Evolutionary conservation across 2,888 invertebrate species (phyloP), one percentile per base, ranked within the genome.

Genomic region (Chrysomela aeneicollis): DNA sequence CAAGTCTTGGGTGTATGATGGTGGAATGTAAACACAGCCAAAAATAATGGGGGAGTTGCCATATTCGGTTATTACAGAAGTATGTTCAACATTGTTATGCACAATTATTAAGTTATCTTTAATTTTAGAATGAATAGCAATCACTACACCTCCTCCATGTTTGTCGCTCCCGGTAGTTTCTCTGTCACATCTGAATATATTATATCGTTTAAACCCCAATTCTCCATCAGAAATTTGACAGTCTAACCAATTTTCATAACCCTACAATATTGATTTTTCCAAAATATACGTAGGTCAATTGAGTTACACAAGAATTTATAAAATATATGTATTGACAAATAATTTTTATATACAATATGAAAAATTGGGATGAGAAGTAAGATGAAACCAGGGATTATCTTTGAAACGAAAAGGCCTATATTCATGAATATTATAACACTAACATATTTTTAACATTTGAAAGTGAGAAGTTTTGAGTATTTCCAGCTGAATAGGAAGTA

Each of bases 121-220:
- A 15, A 53, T 53, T 32, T 19, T 30, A 17, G 53, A 53, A 32
- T 32, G 2, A 9, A 53, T 18, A 32, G 6, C 53, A 17, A 32
- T 53, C 12, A 53, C 9, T 53, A 53, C 53, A 12, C 32, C 53
- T 5, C 53, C 35, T 9, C 53, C 53, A 53, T 32, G 35, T 53
- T 32, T 53, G 35, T 53, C 53, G 32, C 35, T 53, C 15, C 53
- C 35, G 3, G 53, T 53, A 32, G 53, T 32, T 32, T 53, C 53
- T 53, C 53, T 53, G 32, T 53, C 35, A 18, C 53, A 35, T 53
- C 35, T 35, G 53, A 53, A 53, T 32, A 35, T 53, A 53, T 53
- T 53, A 8, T 53, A 18, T 18, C 32, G 53, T 17, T 32, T 12
- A 53, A 53, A 17, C 32, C 35, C 53, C 10, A 35, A 35, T 35